Conservation (phyloP, 2,113 vertebrate genomes). For the Syngnathus floridae region DNA sequence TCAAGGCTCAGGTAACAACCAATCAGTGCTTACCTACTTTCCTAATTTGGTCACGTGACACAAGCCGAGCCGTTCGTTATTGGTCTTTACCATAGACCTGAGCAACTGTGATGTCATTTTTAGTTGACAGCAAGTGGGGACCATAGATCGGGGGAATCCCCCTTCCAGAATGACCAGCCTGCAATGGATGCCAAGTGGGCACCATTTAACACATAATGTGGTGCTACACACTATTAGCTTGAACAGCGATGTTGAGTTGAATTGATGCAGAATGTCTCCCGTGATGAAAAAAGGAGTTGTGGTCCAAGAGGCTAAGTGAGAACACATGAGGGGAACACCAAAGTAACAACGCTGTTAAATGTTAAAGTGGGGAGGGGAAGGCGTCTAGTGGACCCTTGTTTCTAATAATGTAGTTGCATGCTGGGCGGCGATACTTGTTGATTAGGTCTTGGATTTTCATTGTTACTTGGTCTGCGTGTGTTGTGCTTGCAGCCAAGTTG, state of each 20-base stretch:
- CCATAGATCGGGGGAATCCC: too few relatives aligned
- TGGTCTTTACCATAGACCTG: too few relatives aligned
- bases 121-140: not conserved
- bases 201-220: too few relatives aligned
- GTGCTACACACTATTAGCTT: too few relatives aligned
- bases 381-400: slow-evolving; percentile 15
- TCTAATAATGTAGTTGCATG: slow-evolving; percentile 26
- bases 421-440: slow-evolving; percentile 52
- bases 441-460: slow-evolving; percentile 55
- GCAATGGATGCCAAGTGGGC: too few relatives aligned
- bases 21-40: too few relatives aligned
- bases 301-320: slow-evolving; percentile 13
- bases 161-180: too few relatives aligned
- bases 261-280: not conserved
- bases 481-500: slow-evolving; percentile 35
- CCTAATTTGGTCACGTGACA: too few relatives aligned
- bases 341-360: slow-evolving; percentile 14
- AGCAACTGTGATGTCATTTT: too few relatives aligned
- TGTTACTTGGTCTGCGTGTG: slow-evolving; percentile 37
- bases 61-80: too few relatives aligned
- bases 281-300: slow-evolving; percentile 5
- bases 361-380: slow-evolving; percentile 3
- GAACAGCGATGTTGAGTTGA: not conserved
- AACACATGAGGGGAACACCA: slow-evolving; percentile 12
- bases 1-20: too few relatives aligned